A percentile compares a stretch with the other conserved stretches of the same genome.
phyloP scores from a whole-genome alignment of 2,797 vertebrate genomes.

The Pelodytes ibericus region DNA sequence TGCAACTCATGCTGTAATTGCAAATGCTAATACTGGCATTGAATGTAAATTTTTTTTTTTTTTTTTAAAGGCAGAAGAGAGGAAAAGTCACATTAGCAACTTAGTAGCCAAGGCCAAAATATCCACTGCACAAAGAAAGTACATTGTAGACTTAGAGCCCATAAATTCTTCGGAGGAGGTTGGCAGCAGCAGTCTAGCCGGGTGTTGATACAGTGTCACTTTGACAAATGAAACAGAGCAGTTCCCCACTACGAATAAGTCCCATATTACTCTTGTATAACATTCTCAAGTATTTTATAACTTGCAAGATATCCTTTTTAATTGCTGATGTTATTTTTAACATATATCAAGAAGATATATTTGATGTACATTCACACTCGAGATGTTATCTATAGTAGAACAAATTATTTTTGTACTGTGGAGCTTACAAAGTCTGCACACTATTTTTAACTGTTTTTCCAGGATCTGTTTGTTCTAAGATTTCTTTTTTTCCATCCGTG shows the following conservation, averaged over 20 bases:
- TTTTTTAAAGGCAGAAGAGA: neutral
- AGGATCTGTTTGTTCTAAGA: neutral
- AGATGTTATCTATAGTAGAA: constrained; percentile 42
- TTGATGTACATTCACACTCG: neutral
- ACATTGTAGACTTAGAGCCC: constrained; percentile 45
- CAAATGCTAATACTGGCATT: constrained; percentile 9
- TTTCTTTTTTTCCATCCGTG: constrained; percentile 10
- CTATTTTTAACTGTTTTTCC: constrained; percentile 42
- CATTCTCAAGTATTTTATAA: neutral
- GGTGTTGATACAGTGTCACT: constrained; percentile 53
- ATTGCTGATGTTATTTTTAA: neutral
- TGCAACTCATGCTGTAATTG: constrained; percentile 1
- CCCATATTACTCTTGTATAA: constrained; percentile 33
- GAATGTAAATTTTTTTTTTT: no score
- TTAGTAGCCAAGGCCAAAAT: constrained; percentile 10
- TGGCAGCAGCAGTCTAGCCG: constrained; percentile 52
- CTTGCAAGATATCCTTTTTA: neutral
- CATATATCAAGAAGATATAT: neutral
- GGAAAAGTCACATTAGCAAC: constrained; percentile 43
- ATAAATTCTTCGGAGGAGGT: constrained; percentile 24
- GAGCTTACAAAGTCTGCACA: constrained; percentile 13
- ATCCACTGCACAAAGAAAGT: constrained; percentile 23
- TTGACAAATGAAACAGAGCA: constrained; percentile 50
- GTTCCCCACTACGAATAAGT: neutral
- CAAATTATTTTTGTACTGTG: constrained; percentile 27